phyloP scores from a whole-genome alignment of 2,113 vertebrate species.

The Planiliza haematocheilus region DNA sequence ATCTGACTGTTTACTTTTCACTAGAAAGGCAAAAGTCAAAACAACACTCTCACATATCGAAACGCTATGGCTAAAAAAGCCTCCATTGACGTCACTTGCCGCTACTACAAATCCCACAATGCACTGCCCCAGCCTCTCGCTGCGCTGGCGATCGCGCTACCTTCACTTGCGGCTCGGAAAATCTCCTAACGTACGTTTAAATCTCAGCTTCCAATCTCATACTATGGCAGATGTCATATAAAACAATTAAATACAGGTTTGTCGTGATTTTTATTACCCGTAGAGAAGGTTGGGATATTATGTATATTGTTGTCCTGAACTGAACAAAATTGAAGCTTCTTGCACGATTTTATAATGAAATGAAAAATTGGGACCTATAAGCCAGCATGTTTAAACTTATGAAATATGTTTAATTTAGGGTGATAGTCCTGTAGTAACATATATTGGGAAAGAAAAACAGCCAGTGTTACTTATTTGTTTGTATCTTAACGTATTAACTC shows the following conservation, averaged over 20 bases:
- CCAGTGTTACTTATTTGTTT: too few relatives aligned
- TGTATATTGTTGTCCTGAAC: too few relatives aligned
- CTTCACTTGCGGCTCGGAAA: conserved; percentile 46
- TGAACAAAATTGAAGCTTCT: too few relatives aligned
- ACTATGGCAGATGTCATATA: not conserved
- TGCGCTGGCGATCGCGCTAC: conserved; percentile 50
- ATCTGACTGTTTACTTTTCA: not conserved
- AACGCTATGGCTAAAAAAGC: not conserved
- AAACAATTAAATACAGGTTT: not conserved
- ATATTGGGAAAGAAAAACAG: too few relatives aligned
- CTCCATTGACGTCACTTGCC: conserved; percentile 22
- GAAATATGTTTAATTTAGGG: too few relatives aligned
- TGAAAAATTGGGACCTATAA: too few relatives aligned
- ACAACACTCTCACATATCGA: not conserved
- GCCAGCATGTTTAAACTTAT: too few relatives aligned
- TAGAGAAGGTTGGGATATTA: too few relatives aligned
- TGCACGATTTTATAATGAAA: too few relatives aligned
- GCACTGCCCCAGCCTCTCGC: conserved; percentile 43
- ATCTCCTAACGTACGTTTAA: accelerated
- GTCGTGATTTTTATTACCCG: too few relatives aligned
- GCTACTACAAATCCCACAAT: conserved; percentile 80
- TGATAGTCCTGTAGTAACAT: too few relatives aligned
- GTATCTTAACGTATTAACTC: too few relatives aligned
- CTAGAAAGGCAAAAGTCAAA: not conserved
- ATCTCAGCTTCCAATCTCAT: not conserved